Base-by-base conservation (phyloP, 2,113 vertebrate species). In the Calidris pygmaea region DNA sequence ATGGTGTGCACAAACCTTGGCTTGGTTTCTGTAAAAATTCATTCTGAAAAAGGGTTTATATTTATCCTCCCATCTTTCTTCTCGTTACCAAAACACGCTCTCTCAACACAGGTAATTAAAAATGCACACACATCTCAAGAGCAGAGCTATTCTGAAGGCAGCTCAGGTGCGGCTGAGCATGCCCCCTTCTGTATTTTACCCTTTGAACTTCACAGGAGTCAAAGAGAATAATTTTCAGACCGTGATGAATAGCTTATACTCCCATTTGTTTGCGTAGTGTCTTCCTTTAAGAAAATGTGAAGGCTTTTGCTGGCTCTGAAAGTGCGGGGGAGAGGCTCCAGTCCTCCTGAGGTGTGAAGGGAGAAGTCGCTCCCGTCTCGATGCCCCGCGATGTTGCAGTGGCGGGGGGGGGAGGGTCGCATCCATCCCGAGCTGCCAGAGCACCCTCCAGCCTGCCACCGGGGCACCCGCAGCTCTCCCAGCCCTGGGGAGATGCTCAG, bases 301-400 rank as follows among this genome's bases (percentile, higher is more conserved):
- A 2, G 1, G 0, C 12, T 76, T 58, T 55, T 63, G 73, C n/a
- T 45, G 88, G 85, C 88, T 94, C 67, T n/a, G 74, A 30, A 34
- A 53, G 47, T 1, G 70, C 3, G 82, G 86, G 89, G 89, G 89
- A 70, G 76, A 58, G 2, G 14, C 7, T 48, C 5, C 55, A 63
- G 74, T 13, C 65, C 55, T 75, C 34, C 78, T 0, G 11, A 72
- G 93, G 77, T 67, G 90, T 81, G 87, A 87, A 62, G 72, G 72
- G 58, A 9, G 3, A 47, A 37, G n/a, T 2, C 1, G 3, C 70
- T 71, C 68, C 75, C 1, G 2, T 37, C 47, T 39, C 18, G 6
- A 12, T 74, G 85, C 21, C 2, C 75, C 1, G 62, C 0, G 52
- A 41, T 6, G 1, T 3, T 16, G 52, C 50, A 1, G 17, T 6